Conservation (phyloP, 2,888 invertebrate species). For the Caenorhabditis sp. region DNA sequence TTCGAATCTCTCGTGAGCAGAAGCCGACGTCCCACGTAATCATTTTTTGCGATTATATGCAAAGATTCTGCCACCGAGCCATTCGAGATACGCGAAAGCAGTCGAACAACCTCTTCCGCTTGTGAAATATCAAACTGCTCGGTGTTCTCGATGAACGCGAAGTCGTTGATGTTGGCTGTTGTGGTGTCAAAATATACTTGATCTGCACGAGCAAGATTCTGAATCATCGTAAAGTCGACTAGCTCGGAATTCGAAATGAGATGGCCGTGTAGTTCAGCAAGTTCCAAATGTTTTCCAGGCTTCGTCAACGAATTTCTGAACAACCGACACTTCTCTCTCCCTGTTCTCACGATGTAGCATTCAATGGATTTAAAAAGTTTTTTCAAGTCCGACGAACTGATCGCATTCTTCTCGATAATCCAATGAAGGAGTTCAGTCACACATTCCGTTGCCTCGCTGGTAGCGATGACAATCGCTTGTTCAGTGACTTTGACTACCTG, state of each 20-base stretch:
- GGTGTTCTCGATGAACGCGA: constrained; percentile 16
- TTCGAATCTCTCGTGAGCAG: constrained; percentile 18
- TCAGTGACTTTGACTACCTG: constrained; percentile 37
- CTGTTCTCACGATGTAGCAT: constrained; percentile 1
- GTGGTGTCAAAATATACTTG: constrained; percentile 18
- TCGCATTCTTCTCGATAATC: constrained; percentile 47
- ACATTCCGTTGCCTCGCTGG: constrained; percentile 17
- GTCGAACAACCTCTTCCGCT: constrained; percentile 15
- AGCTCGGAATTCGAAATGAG: constrained; percentile 2
- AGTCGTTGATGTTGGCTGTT: not conserved
- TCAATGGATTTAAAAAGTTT: constrained; percentile 7
- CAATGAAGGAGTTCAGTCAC: constrained; percentile 42
- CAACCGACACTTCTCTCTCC: not conserved
- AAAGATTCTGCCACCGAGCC: not conserved
- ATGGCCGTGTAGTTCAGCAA: constrained; percentile 16
- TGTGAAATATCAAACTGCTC: constrained; percentile 30
- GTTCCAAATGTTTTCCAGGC: constrained; percentile 24
- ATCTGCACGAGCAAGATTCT: constrained; percentile 17
- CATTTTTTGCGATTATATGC: constrained; percentile 31
- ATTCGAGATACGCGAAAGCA: not conserved
- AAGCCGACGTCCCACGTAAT: constrained; percentile 43
- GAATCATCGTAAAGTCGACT: constrained; percentile 24
- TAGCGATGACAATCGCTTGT: constrained; percentile 27
- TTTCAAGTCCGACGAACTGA: not conserved
- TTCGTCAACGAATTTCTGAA: constrained; percentile 15